Base-by-base conservation (phyloP, 2,888 invertebrate species). In the Rhamphomyia laevipes region DNA sequence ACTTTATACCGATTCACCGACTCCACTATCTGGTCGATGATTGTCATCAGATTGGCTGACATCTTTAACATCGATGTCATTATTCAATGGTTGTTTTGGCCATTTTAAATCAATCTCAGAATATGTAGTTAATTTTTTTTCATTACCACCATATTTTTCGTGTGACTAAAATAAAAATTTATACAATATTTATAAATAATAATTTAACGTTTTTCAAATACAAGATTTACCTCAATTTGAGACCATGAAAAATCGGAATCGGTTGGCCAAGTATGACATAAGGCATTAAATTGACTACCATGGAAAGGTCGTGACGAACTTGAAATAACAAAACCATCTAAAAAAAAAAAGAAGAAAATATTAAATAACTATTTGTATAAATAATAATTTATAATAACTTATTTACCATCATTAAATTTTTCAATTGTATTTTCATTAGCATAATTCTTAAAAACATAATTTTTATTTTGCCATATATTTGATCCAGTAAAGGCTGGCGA, bases 171-270 rank as follows among this genome's bases (percentile, higher is more conserved):
- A 35, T 13, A n/a, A 35, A n/a, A n/a, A n/a, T n/a, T n/a, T 5
- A 35, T n/a, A 35, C 6, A 35, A 35, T 35, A n/a, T n/a, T n/a
- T 35, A n/a, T 2, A 35, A 35, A 35, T n/a, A n/a, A 35, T 2
- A 37, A 27, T 46, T 41, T 33, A 33, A n/a, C 11, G n/a, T 9
- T n/a, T 38, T 48, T 27, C 16, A 43, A 38, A 43, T 16, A 21
- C 3, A 27, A 17, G 15, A 15, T n/a, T 42, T 18, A 42, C 42
- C 15, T 27, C 42, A n/a, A 42, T 21, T 55, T 59, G 58, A 40
- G 58, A 59, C 58, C 58, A 59, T 5, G 58, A 59, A 48, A 59
- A 59, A 48, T 59, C 55, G 13, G 55, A 53, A 49, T 59, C 57
- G 10, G 53, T 53, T 43, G 59, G 59, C 59, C 59, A 59, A 42